Conservation (phyloP, 2,797 vertebrate genomes). For the Sylvia borin region DNA sequence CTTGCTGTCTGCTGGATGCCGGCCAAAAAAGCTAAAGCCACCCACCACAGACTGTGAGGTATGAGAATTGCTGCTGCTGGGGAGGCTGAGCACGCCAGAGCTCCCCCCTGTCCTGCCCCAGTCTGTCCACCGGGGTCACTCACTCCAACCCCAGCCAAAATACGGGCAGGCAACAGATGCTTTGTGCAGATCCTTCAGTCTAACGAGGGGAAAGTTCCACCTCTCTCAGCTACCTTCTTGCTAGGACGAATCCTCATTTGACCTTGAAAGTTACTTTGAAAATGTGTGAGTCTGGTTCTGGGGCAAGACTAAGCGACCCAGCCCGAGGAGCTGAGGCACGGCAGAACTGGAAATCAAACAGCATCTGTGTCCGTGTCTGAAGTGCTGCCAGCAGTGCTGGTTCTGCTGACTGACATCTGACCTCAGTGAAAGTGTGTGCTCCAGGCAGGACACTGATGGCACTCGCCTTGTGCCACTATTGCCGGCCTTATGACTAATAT, state of each 20-base stretch:
- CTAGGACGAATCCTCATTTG: not conserved
- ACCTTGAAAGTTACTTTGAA: not conserved
- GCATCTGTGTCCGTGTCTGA: fast-evolving
- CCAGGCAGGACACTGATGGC: not conserved
- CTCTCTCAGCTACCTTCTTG: not conserved
- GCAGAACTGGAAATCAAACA: not conserved
- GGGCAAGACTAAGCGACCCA: not conserved
- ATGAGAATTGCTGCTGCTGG: not conserved
- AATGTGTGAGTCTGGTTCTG: not conserved
- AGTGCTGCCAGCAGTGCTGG: not conserved
- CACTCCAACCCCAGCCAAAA: not conserved
- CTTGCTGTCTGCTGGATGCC: not conserved
- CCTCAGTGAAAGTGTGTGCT: not conserved
- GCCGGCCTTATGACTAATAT: not conserved
- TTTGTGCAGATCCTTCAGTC: not conserved
- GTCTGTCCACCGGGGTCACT: not conserved
- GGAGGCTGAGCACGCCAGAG: not conserved
- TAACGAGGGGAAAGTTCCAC: not conserved
- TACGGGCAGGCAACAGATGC: not conserved
- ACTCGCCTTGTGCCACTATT: not conserved
- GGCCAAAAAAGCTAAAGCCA: not conserved
- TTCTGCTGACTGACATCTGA: not conserved
- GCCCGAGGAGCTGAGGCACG: not conserved
- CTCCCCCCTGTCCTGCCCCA: not conserved
- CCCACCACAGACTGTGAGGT: not conserved